Evolutionary conservation across 2,888 invertebrate genomes (phyloP).

Genomic region (Orchesella flavescens): DNA sequence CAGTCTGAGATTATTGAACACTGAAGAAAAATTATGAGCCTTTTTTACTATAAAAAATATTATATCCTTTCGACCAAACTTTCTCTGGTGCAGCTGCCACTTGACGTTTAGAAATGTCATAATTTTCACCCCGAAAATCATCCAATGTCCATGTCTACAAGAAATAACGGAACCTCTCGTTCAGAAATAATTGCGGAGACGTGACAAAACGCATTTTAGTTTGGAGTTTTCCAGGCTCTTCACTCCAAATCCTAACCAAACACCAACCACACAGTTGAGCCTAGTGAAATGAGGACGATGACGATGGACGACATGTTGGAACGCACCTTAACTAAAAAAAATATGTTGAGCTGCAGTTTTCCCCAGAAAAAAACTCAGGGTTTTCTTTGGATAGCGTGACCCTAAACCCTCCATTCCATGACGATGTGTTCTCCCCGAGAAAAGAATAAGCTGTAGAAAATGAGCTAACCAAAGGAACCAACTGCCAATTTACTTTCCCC

Average conservation of each 20-base stretch:
- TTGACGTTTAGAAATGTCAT: conserved; percentile 58
- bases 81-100: conserved; percentile 47
- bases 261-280: conserved; percentile 8
- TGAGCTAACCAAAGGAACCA: conserved; percentile 66
- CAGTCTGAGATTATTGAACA: conserved; percentile 45
- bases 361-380: conserved; percentile 26
- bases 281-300: too few species aligned
- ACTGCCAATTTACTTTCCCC: conserved; percentile 63
- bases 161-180: conserved; percentile 28
- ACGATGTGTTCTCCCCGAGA: conserved; percentile 50
- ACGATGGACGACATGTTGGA: neutral
- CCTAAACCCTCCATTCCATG: conserved; percentile 24
- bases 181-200: conserved; percentile 60
- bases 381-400: conserved; percentile 58
- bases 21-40: conserved; percentile 53
- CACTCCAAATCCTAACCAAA: conserved; percentile 46
- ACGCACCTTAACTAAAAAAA: neutral
- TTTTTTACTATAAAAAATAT: conserved; percentile 17
- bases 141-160: neutral
- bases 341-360: neutral
- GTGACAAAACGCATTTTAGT: conserved; percentile 58
- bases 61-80: conserved; percentile 12
- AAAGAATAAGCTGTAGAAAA: conserved; percentile 56
- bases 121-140: conserved; percentile 42
- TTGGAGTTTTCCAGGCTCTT: conserved; percentile 48